These are phyloP conservation scores for Leptinotarsa lineolata DNA, from an alignment of 1,140 invertebrate genomes.

Conservation along the genomic window DNA sequence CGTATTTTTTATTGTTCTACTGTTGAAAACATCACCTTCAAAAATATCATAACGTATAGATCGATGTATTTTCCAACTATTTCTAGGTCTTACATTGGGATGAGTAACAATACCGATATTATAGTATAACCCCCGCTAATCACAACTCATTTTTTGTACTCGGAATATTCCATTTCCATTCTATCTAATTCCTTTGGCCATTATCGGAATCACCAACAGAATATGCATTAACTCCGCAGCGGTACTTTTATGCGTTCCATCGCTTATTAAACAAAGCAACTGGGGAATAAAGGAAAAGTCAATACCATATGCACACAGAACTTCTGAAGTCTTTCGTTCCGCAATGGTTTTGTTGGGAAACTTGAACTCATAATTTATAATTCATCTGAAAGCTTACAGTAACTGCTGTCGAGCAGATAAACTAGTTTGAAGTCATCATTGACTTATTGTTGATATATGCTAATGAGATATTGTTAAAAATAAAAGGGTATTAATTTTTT, in stretches of 20 bases:
- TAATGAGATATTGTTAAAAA: too few species aligned
- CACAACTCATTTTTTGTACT: not conserved
- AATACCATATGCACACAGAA: conserved; percentile 8
- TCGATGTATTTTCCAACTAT: too few species aligned
- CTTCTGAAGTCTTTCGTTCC: conserved; percentile 1
- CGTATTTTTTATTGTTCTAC: too few species aligned
- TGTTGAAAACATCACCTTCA: too few species aligned
- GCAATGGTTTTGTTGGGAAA: not conserved
- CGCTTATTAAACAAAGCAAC: conserved; percentile 5
- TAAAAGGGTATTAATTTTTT: not conserved
- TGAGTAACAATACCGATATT: not conserved
- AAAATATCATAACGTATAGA: too few species aligned
- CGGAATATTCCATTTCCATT: conserved; percentile 1
- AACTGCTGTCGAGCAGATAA: not conserved
- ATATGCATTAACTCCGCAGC: conserved; percentile 4
- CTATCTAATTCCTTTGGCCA: conserved; percentile 4
- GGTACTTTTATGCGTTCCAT: conserved; percentile 8
- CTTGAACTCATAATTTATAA: conserved; percentile 5
- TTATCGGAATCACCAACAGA: conserved; percentile 1
- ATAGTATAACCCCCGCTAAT: not conserved
- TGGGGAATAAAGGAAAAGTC: conserved; percentile 1
- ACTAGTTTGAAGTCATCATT: too few species aligned
- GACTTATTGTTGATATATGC: too few species aligned
- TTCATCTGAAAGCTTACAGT: not conserved
- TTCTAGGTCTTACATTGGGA: too few species aligned